Conservation (phyloP, 2,113 vertebrate species). For the Lipotes vexillifer region DNA sequence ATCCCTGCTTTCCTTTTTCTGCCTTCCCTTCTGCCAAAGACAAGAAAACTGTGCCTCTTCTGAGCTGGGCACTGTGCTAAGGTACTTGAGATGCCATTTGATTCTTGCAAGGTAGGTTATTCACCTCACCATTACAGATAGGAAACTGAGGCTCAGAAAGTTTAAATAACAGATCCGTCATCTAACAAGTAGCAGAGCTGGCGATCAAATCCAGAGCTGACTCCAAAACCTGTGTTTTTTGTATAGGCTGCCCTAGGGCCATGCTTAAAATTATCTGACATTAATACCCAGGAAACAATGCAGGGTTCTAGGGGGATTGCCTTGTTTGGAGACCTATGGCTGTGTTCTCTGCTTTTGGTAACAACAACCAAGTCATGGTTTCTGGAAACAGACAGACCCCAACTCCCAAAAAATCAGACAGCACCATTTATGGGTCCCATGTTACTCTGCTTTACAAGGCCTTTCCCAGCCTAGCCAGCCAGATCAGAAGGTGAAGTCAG, state of each 20-base stretch:
- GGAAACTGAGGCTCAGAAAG: background rate
- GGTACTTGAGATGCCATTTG: background rate
- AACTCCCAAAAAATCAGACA: background rate
- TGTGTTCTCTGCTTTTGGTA: background rate
- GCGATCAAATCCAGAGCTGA: background rate
- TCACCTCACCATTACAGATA: background rate
- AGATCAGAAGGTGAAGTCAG: conserved; percentile 49
- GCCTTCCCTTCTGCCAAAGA: background rate
- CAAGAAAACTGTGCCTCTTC: background rate
- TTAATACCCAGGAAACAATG: background rate
- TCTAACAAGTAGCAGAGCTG: background rate
- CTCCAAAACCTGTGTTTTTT: background rate
- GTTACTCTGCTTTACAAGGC: background rate
- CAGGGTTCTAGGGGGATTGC: background rate
- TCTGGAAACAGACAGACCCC: background rate
- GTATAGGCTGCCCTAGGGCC: too few relatives aligned
- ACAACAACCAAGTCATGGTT: background rate
- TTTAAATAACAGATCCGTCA: background rate
- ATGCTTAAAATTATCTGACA: background rate
- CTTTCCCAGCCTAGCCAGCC: conserved; percentile 54
- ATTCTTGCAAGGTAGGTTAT: background rate
- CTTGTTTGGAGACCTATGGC: background rate
- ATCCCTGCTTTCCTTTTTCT: background rate
- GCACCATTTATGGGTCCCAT: background rate
- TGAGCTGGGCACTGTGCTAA: background rate